These are phyloP conservation scores for Epicampocera succincta DNA, from an alignment of 2,888 invertebrate genomes.

Conservation along the genomic window DNA sequence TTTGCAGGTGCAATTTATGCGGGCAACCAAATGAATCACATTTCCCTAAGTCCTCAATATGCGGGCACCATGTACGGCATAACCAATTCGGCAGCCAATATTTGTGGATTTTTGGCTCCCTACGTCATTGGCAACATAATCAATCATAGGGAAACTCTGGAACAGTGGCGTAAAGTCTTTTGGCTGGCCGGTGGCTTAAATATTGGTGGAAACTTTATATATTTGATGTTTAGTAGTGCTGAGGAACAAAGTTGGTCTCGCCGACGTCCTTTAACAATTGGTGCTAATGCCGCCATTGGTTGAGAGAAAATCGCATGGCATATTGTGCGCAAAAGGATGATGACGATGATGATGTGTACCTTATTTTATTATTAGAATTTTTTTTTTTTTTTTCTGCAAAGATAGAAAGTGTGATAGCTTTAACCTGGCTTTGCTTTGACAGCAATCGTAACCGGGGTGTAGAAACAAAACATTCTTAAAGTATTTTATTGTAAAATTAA, in stretches of 20 bases:
- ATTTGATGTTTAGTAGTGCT: conserved; percentile 90
- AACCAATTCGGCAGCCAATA: conserved; percentile 91
- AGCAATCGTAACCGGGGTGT: conserved; percentile 15
- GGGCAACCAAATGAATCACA: conserved; percentile 92
- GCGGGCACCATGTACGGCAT: conserved; percentile 93
- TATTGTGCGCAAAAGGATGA: not conserved
- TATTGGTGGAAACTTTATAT: conserved; percentile 88
- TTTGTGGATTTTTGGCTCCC: conserved; percentile 91
- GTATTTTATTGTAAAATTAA: conserved; percentile 36
- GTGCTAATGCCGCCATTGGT: conserved; percentile 9
- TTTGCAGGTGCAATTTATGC: conserved; percentile 90
- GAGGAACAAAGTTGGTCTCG: conserved; percentile 87
- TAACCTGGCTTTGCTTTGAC: conserved; percentile 37
- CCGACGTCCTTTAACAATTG: not conserved
- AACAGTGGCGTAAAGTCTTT: conserved; percentile 85
- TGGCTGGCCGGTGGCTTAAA: conserved; percentile 90
- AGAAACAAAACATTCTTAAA: conserved; percentile 33
- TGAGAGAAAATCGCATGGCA: conserved; percentile 12
- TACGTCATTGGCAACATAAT: conserved; percentile 89
- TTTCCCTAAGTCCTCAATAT: conserved; percentile 90
- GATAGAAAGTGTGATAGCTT: conserved; percentile 63
- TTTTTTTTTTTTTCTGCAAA: conserved; percentile 33
- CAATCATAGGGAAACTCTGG: conserved; percentile 81
- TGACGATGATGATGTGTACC: conserved; percentile 60
- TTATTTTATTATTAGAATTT: conserved; percentile 38